Base-by-base conservation (phyloP, 2,797 vertebrate species). In the Scleropages formosus region DNA sequence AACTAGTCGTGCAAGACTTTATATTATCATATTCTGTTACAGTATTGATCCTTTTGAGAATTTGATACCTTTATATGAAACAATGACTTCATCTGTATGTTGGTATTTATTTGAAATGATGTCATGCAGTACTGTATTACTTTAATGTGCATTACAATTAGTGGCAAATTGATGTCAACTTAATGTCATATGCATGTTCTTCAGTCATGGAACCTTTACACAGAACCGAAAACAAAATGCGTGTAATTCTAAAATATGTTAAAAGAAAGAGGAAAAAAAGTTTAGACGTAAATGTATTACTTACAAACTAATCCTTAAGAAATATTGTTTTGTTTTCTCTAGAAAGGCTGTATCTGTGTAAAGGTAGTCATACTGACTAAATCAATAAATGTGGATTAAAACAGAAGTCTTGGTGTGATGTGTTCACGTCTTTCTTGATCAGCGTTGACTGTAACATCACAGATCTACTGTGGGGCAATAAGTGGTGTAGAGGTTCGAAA, bases 91-190 rank as follows among this genome's bases (percentile, higher is more conserved):
- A 93, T 94, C 88, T 91, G 90, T 95, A 91, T 85, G 93, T 96
- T 94, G 94, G 93, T 99, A 98, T 99, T 98, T 96, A 98, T 98
- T 98, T 98, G 92, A 95, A 93, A 92, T 85, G 16, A 88, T 91
- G 93, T 97, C 93, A 91, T 93, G 81, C 93, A 94, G 95, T 96
- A 96, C 95, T 96, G 95, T 96, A 97, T 94, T 94, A 88, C 87
- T 95, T 95, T 92, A 92, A 94, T 94, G 95, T 97, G 94, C 94
- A 95, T 98, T 94, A 94, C 87, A 91, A 94, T 90, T 95, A 94
- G 94, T 93, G 93, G 90, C 92, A 93, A 94, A 93, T 94, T 93
- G 92, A 92, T 94, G 91, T 94, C 91, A 93, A 92, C 93, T 94
- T 93, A 94, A 94, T 82, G 85, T 94, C 94, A 93, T 92, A 92